These are phyloP conservation scores for Drosophila bunnanda DNA, from an alignment of 2,888 invertebrate genomes.

Conservation along the genomic window DNA sequence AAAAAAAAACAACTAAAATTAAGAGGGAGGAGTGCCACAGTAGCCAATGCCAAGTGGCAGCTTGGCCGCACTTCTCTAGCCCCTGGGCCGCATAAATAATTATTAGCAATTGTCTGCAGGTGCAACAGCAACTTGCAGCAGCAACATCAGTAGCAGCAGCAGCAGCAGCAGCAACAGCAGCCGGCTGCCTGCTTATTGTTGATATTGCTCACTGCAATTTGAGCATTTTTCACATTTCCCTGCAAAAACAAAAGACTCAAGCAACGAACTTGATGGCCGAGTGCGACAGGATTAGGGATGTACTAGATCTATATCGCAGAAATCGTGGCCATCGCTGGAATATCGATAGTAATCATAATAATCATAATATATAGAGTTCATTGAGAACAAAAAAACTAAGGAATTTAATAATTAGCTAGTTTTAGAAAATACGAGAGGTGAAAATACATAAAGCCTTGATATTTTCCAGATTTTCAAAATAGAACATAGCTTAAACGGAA, in stretches of 20 bases:
- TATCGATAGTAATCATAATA: not conserved
- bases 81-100: conserved; percentile 79
- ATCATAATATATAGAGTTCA: not conserved
- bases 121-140: conserved; percentile 62
- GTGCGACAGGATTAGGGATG: conserved; percentile 22
- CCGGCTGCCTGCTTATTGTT: conserved; percentile 73
- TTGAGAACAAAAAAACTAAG: too few species aligned
- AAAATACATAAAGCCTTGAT: not conserved
- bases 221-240: conserved; percentile 75
- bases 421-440: not conserved
- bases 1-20: conserved; percentile 5
- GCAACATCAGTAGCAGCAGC: conserved; percentile 19
- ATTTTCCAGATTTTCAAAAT: too few species aligned
- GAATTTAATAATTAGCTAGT: too few species aligned
- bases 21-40: conserved; percentile 57
- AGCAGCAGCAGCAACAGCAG: conserved; percentile 42
- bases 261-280: conserved; percentile 69
- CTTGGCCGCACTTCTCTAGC: conserved; percentile 44
- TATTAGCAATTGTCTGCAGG: conserved; percentile 82
- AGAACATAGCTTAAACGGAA: not conserved
- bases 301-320: not conserved
- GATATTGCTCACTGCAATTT: conserved; percentile 76
- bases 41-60: conserved; percentile 73
- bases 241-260: conserved; percentile 76
- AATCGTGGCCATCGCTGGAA: not conserved